Conservation (phyloP, 2,888 invertebrate species). For the Hydraecia micacea region DNA sequence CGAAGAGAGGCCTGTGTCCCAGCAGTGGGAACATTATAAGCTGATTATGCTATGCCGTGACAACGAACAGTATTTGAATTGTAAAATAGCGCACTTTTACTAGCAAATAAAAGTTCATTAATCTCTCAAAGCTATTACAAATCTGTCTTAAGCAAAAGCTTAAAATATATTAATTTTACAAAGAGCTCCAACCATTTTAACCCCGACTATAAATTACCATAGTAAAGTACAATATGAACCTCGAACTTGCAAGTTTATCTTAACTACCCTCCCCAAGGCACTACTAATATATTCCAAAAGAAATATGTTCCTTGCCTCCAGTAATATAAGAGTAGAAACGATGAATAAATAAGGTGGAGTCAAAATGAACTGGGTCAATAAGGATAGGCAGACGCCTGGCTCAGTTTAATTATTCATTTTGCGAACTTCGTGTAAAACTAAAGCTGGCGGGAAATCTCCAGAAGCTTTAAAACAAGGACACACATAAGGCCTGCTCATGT, state of each 20-base stretch:
- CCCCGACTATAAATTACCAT: conserved; percentile 7
- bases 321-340: conserved; percentile 32
- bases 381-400: conserved; percentile 43
- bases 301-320: conserved; percentile 47
- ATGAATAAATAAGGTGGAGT: conserved; percentile 59
- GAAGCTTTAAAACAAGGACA: conserved; percentile 23
- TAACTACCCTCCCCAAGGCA: conserved; percentile 14
- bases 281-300: conserved; percentile 45
- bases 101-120: conserved; percentile 1
- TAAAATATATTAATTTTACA: background rate
- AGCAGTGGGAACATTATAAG: no score
- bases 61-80: background rate
- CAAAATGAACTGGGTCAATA: conserved; percentile 60
- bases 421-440: conserved; percentile 45
- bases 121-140: background rate
- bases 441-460: conserved; percentile 33
- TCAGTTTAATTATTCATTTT: conserved; percentile 54
- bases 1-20: no score
- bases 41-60: no score
- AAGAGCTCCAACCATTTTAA: conserved; percentile 13
- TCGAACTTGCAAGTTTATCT: background rate
- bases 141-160: background rate
- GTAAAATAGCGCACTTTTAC: background rate
- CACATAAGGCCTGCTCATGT: conserved; percentile 9
- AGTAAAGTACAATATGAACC: conserved; percentile 15